Percentiles rank a stretch among this genome's conserved stretches.
Evolutionary conservation across 37 sponge, comb jelly and placozoan species (phyloP).

Genomic region (Chondrilla cf. caribensis): DNA sequence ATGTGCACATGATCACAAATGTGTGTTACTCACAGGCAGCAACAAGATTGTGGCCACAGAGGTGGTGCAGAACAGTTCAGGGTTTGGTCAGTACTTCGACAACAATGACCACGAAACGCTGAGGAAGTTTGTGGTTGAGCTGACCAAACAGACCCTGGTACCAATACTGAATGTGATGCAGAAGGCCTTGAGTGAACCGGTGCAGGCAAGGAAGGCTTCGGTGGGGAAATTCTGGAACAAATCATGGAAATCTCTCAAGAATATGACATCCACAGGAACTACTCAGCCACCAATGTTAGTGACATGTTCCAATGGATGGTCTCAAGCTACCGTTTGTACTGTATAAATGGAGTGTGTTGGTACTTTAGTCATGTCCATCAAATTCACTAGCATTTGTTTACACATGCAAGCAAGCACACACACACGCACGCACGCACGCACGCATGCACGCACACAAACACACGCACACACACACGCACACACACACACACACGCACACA

Average conservation of each 20-base stretch:
- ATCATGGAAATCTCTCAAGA: conserved; percentile 9
- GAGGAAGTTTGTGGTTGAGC: conserved; percentile 54
- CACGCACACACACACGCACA: no score
- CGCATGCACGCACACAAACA: background rate
- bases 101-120: conserved; percentile 57
- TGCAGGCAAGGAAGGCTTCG: conserved; percentile 13
- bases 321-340: no score
- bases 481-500: no score
- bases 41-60: no score
- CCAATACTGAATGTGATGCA: conserved; percentile 50
- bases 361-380: no score
- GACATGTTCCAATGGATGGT: background rate
- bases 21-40: no score
- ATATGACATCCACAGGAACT: background rate
- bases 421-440: background rate
- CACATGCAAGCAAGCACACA: background rate
- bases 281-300: conserved; percentile 1
- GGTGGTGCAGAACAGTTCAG: no score
- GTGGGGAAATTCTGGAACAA: conserved; percentile 11
- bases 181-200: conserved; percentile 61
- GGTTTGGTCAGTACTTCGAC: conserved; percentile 57
- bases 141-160: conserved; percentile 35
- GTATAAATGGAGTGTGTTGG: no score
- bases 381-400: background rate
- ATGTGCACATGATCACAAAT: background rate